Conservation (phyloP, 2,797 vertebrate species). For the Rachycentron canadum region DNA sequence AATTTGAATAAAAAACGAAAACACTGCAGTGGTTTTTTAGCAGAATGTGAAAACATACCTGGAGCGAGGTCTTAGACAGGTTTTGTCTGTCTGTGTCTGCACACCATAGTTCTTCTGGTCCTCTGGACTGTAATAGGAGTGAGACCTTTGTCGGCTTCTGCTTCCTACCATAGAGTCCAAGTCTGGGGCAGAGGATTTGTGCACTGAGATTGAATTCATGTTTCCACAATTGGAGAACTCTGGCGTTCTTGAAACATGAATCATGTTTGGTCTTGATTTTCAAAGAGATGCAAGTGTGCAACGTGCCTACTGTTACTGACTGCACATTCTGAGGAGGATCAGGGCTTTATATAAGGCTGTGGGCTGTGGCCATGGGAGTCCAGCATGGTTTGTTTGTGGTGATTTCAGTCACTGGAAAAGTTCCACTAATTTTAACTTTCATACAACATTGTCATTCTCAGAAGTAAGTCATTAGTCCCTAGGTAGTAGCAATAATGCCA, state of each 20-base stretch:
- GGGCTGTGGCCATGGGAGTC: slow-evolving; percentile 50
- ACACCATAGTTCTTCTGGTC: slow-evolving; percentile 55
- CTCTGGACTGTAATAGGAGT: slow-evolving; percentile 71
- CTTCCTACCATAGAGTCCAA: slow-evolving; percentile 38
- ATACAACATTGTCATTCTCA: slow-evolving; percentile 47
- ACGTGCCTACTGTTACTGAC: slow-evolving; percentile 25
- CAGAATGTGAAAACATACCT: slow-evolving; percentile 64
- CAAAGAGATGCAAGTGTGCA: not conserved
- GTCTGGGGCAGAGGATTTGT: slow-evolving; percentile 48
- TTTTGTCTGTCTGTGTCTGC: slow-evolving; percentile 50
- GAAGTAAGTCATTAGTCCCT: slow-evolving; percentile 27
- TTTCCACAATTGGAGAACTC: slow-evolving; percentile 70
- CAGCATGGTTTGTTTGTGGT: slow-evolving; percentile 66
- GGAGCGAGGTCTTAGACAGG: slow-evolving; percentile 78
- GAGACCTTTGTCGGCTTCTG: slow-evolving; percentile 72
- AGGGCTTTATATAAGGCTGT: slow-evolving; percentile 67
- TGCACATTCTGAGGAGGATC: slow-evolving; percentile 4
- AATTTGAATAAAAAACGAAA: not conserved
- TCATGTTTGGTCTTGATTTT: slow-evolving; percentile 62
- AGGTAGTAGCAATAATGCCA: not conserved
- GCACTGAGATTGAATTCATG: slow-evolving; percentile 53
- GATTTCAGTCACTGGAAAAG: slow-evolving; percentile 40
- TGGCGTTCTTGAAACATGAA: slow-evolving; percentile 57
- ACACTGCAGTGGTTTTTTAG: not conserved
- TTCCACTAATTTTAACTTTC: slow-evolving; percentile 45